Conservation (phyloP, 2,888 invertebrate species). For the Herminia tarsipennalis region DNA sequence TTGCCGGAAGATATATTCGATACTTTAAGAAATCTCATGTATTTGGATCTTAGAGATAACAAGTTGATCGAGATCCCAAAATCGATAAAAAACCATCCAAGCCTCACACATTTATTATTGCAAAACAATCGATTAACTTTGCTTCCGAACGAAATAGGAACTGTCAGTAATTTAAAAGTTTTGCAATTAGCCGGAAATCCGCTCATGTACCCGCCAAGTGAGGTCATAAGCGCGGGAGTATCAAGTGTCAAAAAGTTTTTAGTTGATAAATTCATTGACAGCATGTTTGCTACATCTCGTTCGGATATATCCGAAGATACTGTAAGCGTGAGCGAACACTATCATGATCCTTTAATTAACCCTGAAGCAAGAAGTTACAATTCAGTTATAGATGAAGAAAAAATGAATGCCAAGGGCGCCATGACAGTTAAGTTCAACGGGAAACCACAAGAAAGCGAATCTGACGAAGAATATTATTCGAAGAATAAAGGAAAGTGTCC, state of each 20-base stretch:
- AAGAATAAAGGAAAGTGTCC: slow-evolving; percentile 71
- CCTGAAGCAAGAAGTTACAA: slow-evolving; percentile 66
- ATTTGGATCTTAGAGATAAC: slow-evolving; percentile 89
- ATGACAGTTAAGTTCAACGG: slow-evolving; percentile 67
- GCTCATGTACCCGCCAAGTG: slow-evolving; percentile 83
- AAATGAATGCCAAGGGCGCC: slow-evolving; percentile 49
- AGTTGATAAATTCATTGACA: slow-evolving; percentile 64
- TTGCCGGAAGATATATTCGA: slow-evolving; percentile 87
- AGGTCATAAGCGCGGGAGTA: slow-evolving; percentile 83
- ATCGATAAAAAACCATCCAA: slow-evolving; percentile 83
- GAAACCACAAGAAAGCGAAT: slow-evolving; percentile 55
- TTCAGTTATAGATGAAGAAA: slow-evolving; percentile 65
- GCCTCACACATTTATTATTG: slow-evolving; percentile 87
- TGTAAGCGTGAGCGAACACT: slow-evolving; percentile 41
- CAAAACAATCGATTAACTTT: slow-evolving; percentile 86
- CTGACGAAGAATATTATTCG: slow-evolving; percentile 56
- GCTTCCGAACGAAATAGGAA: slow-evolving; percentile 87
- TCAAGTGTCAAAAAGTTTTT: slow-evolving; percentile 64
- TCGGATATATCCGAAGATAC: slow-evolving; percentile 61
- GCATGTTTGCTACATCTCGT: slow-evolving; percentile 60
- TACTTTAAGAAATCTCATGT: slow-evolving; percentile 83
- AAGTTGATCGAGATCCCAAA: slow-evolving; percentile 82
- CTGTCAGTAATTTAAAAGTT: slow-evolving; percentile 85
- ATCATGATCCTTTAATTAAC: slow-evolving; percentile 43
- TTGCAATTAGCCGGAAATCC: slow-evolving; percentile 88